Base-by-base conservation (phyloP, 2,888 invertebrate genomes). In the Apeira syringaria region DNA sequence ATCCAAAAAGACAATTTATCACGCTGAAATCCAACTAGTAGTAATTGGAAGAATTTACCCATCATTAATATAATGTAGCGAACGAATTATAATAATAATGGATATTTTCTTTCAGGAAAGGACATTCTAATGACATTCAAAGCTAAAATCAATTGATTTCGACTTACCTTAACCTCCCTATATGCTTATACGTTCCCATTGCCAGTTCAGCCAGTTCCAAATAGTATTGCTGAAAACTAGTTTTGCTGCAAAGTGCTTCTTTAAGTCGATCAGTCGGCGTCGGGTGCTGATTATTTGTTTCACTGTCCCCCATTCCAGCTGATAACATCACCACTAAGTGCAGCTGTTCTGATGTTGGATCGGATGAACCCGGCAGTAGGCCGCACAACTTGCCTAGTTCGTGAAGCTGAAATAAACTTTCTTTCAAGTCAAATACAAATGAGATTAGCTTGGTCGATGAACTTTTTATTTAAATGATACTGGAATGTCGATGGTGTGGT, bases 171-270 rank as follows among this genome's bases (percentile, higher is more conserved):
- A 93, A 74, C 46, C 95, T 91, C 0, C 95, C 95, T 51, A 98
- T 97, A 83, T 98, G 98, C 69, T 99, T 99, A 72, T 97, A 98
- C 0, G 98, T 98, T 35, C 98, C 97, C 93, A 98, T 98, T 0
- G 98, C 97, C 50, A 98, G 81, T 75, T 99, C 99, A 0, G 98
- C 97, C 45, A 98, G 81, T 80, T 98, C 98, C 72, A 98, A 82
- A 71, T 98, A 99, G 58, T 97, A 94, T 72, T 96, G 96, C 63
- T 96, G 95, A 74, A 98, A 99, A 33, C 94, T 93, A 41, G 94
- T 94, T 70, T 96, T 96, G 6, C 97, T 97, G 38, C 98, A 97
- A 2, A 99, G 82, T 0, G 98, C 97, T 66, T 97, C 96, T 71
- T 98, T 97, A 5, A 99, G 86, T 69, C 96, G 94, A 59, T 97